Conservation (phyloP, 2,888 invertebrate species). For the Yponomeuta malinellus region DNA sequence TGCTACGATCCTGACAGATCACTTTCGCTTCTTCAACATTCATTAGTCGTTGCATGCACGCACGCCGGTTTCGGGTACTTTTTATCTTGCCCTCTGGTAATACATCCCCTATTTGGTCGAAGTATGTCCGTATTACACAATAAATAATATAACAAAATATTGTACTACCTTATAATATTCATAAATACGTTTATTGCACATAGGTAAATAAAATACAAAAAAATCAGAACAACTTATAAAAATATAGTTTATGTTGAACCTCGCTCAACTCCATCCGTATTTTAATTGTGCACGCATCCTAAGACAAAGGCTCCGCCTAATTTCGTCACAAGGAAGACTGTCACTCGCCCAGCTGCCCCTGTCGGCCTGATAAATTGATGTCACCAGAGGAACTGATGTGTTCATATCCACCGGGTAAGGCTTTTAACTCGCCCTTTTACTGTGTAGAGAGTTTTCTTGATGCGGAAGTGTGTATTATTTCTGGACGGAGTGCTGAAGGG, state of each 20-base stretch:
- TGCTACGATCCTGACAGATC: too few relatives aligned
- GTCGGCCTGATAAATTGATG: slow-evolving; percentile 53
- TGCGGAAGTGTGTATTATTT: not conserved
- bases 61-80: too few relatives aligned
- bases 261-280: not conserved
- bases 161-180: too few relatives aligned
- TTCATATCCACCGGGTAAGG: not conserved
- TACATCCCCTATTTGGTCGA: too few relatives aligned
- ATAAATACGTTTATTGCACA: not conserved
- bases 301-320: slow-evolving; percentile 40
- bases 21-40: too few relatives aligned
- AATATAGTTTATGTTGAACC: not conserved
- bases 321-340: slow-evolving; percentile 22
- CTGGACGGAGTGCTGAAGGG: not conserved
- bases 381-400: slow-evolving; percentile 20
- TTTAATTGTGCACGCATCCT: not conserved
- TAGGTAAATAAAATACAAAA: not conserved
- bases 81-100: too few relatives aligned
- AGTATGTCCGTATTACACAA: too few relatives aligned
- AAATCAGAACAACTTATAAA: not conserved
- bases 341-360: slow-evolving; percentile 29
- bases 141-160: too few relatives aligned
- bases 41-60: too few relatives aligned
- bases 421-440: not conserved
- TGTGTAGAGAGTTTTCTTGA: not conserved